Conservation (phyloP, 2,113 vertebrate genomes). For the Strigops habroptila region DNA sequence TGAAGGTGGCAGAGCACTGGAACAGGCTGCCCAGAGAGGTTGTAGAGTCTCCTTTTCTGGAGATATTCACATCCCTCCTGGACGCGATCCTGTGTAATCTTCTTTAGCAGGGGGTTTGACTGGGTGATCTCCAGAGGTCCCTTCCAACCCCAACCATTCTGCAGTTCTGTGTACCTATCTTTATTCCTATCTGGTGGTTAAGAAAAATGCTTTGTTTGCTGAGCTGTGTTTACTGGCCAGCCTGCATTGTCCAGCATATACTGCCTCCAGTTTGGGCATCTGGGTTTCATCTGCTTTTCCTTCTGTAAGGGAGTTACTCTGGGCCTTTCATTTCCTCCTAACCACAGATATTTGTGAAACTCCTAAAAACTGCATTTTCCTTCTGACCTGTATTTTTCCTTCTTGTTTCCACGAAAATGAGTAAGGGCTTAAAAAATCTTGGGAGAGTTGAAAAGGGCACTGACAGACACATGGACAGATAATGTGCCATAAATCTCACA, state of each 20-base stretch:
- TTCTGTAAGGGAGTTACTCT: neutral
- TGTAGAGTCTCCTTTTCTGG: neutral
- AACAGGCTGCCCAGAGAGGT: neutral
- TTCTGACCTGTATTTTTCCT: neutral
- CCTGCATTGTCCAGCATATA: neutral
- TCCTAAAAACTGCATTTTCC: neutral
- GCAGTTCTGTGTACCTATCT: neutral
- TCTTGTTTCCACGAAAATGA: neutral
- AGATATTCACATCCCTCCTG: neutral
- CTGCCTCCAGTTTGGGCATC: neutral
- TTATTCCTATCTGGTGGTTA: neutral
- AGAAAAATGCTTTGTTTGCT: neutral
- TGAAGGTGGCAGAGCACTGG: neutral
- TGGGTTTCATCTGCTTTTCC: neutral
- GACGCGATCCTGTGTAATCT: neutral
- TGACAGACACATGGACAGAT: neutral
- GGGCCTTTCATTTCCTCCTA: neutral
- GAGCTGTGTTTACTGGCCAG: neutral
- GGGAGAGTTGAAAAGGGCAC: neutral
- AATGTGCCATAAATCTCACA: neutral
- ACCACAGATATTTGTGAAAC: neutral
- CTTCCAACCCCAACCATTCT: neutral
- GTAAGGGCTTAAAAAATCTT: neutral
- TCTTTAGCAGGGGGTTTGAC: neutral
- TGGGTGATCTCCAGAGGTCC: neutral